Evolutionary conservation across 2,888 invertebrate genomes (phyloP).

Genomic region (Nudaria mundana): DNA sequence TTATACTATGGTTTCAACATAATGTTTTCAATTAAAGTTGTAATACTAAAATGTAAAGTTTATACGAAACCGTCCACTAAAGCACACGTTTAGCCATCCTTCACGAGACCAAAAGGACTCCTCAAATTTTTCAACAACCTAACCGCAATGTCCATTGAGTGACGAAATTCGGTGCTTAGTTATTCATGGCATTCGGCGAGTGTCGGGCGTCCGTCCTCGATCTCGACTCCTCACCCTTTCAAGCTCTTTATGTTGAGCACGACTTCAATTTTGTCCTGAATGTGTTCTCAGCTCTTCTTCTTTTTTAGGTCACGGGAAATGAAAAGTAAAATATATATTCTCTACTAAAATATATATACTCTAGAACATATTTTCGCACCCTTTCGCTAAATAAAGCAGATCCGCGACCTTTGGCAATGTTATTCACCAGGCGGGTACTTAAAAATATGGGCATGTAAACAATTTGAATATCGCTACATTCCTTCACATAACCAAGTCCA

Average conservation of each 20-base stretch:
- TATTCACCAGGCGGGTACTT: conserved; percentile 22
- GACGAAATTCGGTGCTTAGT: conserved; percentile 51
- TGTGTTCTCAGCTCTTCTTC: conserved; percentile 44
- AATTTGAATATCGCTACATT: no score
- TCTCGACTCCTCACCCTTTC: conserved; percentile 42
- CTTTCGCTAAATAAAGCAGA: conserved; percentile 14
- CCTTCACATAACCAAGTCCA: no score
- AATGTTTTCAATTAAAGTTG: no score
- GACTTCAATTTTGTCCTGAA: conserved; percentile 53
- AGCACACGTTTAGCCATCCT: no score
- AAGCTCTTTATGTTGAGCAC: conserved; percentile 52
- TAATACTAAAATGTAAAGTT: no score
- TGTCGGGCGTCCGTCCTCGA: conserved; percentile 28
- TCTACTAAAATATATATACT: not conserved
- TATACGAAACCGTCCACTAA: no score
- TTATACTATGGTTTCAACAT: no score
- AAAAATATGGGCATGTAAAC: conserved; percentile 21
- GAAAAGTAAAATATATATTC: not conserved
- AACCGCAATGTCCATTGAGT: conserved; percentile 44
- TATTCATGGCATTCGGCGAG: conserved; percentile 59
- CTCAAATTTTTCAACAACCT: no score
- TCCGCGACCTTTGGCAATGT: conserved; percentile 15
- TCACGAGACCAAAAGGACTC: no score
- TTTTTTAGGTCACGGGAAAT: conserved; percentile 29
- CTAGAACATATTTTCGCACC: conserved; percentile 14